Evolutionary conservation across 1,140 invertebrate genomes (phyloP), one percentile per base, ranked within the genome.

Genomic region (Euura saliciscinereae): DNA sequence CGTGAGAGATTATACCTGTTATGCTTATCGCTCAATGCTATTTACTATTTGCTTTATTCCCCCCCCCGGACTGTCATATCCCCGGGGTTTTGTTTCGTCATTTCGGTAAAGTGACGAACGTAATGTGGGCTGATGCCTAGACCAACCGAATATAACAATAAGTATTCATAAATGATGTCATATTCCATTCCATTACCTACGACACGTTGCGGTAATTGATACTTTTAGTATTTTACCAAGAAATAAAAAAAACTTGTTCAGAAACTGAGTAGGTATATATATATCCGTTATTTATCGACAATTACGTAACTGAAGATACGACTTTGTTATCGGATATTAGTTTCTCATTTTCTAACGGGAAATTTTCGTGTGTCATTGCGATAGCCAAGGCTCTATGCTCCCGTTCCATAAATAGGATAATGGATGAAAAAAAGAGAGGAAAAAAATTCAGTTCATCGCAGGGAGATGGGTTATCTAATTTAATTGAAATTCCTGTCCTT

Each of bases 401-500:
- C 51, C 51, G 51, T 59, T 59, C 51, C 51, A 59, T n/a, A 59
- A 59, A 59, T 11, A 42, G 66, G 11, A 28, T 3, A 67, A 42
- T 4, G 11, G 43, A 42, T 10, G 66, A 42, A 42, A 42, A 28
- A 28, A 28, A 28, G 28, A 4, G 43, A 67, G 66, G 43, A 67
- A 42, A 67, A 11, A 28, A 42, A 67, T 67, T 67, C 43, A 67
- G 43, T 42, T 10, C 66, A 44, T 44, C 28, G 11, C 43, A 28
- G 8, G 28, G 42, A 67, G 28, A 42, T 67, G 28, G 66, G 66
- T 67, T 67, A 67, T 67, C 66, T 67, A 67, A 67, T 42, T 67
- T 67, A 67, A 67, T 67, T 67, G 13, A 67, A 67, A 67, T 67
- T 67, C 66, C 28, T 67, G 28, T 28, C 66, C 66, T 67, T 44